Evolutionary conservation across 37 sponge, comb jelly and placozoan species (phyloP).

Genomic region (Halisarca cf. caerulea): DNA sequence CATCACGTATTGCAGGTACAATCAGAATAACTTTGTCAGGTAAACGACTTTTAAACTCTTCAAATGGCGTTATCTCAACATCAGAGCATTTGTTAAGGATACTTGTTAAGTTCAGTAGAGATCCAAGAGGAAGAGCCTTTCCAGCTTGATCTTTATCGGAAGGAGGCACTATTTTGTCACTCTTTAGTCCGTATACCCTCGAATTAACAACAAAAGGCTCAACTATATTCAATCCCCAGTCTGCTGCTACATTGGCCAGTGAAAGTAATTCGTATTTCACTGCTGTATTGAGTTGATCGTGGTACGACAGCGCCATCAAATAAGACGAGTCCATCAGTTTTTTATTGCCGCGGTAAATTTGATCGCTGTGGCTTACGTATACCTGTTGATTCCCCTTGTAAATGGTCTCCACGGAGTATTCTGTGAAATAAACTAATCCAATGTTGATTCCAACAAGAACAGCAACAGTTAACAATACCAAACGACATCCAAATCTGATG

Average conservation of each 20-base stretch:
- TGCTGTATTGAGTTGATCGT: constrained; percentile 51
- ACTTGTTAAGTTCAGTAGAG: neutral
- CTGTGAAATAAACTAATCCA: no score
- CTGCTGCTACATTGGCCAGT: constrained; percentile 36
- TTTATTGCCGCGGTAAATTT: no score
- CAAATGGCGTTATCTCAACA: neutral
- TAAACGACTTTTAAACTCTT: neutral
- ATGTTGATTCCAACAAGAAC: no score
- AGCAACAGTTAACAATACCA: no score
- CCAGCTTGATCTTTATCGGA: neutral
- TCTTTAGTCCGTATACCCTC: constrained; percentile 30
- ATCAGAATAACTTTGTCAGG: neutral
- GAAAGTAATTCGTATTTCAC: constrained; percentile 22
- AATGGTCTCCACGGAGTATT: no score
- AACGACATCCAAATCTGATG: no score
- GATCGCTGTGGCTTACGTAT: no score
- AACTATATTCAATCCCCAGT: constrained; percentile 36
- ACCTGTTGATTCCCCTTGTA: no score
- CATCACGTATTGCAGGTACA: neutral
- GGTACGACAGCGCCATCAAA: constrained; percentile 45
- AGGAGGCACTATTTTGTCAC: neutral
- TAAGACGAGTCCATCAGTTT: constrained; percentile 26
- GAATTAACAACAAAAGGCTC: constrained; percentile 44
- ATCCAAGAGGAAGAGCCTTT: neutral
- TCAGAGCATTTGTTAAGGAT: neutral